Evolutionary conservation across 2,797 vertebrate species (phyloP).

Genomic region (Leptatherina wallacei): DNA sequence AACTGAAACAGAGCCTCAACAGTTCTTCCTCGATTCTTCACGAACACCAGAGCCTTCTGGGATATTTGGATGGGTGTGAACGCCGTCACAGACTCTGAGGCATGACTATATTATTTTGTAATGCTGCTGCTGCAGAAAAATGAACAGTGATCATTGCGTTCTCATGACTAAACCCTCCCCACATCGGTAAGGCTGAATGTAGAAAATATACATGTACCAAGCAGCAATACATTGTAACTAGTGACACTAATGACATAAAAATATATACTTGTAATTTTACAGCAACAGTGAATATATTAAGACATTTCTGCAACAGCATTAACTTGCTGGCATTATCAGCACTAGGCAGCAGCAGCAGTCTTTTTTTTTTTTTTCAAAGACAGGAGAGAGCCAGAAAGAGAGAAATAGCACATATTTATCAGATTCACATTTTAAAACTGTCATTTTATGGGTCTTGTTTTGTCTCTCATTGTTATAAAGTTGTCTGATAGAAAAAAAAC

Average conservation of each 20-base stretch:
- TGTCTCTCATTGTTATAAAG: conserved; percentile 36
- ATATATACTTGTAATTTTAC: conserved; percentile 64
- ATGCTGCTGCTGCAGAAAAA: conserved; percentile 8
- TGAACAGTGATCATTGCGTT: conserved; percentile 9
- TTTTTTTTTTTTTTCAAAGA: background rate
- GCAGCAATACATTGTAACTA: conserved; percentile 65
- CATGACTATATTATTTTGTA: conserved; percentile 4
- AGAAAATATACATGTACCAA: conserved; percentile 57
- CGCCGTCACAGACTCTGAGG: conserved; percentile 26
- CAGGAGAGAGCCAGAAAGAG: conserved; percentile 30
- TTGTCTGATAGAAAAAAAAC: conserved; percentile 33
- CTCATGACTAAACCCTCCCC: conserved; percentile 17
- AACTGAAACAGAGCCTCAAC: conserved; percentile 42
- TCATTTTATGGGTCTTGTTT: conserved; percentile 37
- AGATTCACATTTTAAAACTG: conserved; percentile 64
- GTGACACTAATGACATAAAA: conserved; percentile 58
- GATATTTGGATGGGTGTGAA: conserved; percentile 41
- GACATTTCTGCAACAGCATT: conserved; percentile 76
- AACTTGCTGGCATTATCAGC: conserved; percentile 67
- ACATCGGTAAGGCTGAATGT: conserved; percentile 47
- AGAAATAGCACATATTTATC: conserved; percentile 55
- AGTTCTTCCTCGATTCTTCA: conserved; percentile 50
- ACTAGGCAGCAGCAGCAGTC: conserved; percentile 58
- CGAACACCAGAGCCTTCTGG: conserved; percentile 35
- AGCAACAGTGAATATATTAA: conserved; percentile 80